Evolutionary conservation across 37 sponge, comb jelly and placozoan species (phyloP).

Genomic region (Lycopodina hypogea): DNA sequence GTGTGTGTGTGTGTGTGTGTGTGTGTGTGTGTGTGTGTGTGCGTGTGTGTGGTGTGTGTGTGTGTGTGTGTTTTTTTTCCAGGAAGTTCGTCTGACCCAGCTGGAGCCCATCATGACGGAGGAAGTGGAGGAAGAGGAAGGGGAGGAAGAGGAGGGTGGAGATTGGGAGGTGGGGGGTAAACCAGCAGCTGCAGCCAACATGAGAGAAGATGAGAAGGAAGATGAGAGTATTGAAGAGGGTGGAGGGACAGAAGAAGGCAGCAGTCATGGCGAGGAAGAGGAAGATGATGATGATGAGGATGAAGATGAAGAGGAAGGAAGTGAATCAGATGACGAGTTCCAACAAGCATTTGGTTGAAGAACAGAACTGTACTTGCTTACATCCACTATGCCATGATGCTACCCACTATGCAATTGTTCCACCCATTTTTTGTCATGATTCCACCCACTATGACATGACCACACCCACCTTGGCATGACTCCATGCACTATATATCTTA

Average conservation of each 20-base stretch:
- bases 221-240: constrained; percentile 35
- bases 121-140: constrained; percentile 32
- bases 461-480: too few relatives aligned
- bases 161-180: constrained; percentile 14
- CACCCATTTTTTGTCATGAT: too few relatives aligned
- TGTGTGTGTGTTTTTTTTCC: not conserved
- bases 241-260: constrained; percentile 8
- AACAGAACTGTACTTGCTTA: constrained; percentile 20
- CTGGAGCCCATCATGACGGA: constrained; percentile 69
- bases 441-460: too few relatives aligned
- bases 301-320: constrained; percentile 25
- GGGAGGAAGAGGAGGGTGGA: constrained; percentile 2
- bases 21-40: too few relatives aligned
- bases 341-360: constrained; percentile 67
- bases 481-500: too few relatives aligned
- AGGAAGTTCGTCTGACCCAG: constrained; percentile 68
- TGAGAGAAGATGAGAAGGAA: constrained; percentile 21
- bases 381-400: too few relatives aligned
- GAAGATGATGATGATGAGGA: constrained; percentile 33
- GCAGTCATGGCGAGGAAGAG: not conserved
- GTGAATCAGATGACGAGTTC: constrained; percentile 57
- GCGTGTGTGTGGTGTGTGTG: too few relatives aligned
- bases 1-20: too few relatives aligned
- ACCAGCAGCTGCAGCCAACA: not conserved
- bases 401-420: too few relatives aligned